Conservation (phyloP, 2,797 vertebrate genomes). For the Schizopygopsis malacanthus region DNA sequence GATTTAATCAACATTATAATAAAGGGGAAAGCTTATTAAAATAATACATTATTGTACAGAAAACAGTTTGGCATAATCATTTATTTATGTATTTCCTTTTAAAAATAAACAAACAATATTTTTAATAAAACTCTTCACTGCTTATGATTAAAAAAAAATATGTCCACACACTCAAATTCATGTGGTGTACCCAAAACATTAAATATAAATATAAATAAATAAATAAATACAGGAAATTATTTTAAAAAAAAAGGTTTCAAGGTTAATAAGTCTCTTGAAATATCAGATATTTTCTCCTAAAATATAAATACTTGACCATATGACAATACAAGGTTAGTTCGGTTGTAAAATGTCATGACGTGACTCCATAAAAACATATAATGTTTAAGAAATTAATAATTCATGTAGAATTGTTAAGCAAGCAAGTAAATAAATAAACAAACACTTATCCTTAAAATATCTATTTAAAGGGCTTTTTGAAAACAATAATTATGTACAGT, state of each 20-base stretch:
- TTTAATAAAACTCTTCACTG: neutral
- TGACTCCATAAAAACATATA: neutral
- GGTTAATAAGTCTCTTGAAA: neutral
- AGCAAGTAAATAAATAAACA: too few species aligned
- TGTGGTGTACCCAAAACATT: neutral
- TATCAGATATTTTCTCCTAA: neutral
- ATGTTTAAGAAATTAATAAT: neutral
- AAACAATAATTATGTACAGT: too few species aligned
- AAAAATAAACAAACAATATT: neutral
- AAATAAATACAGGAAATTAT: neutral
- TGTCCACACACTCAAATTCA: neutral
- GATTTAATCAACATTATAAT: neutral
- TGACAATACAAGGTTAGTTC: neutral
- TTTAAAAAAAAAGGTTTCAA: neutral
- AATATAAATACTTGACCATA: neutral
- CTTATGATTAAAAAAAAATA: neutral
- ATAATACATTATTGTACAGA: neutral
- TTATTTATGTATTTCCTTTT: neutral
- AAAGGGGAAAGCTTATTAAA: neutral
- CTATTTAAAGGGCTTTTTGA: too few species aligned
- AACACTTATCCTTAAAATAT: too few species aligned
- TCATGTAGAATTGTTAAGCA: neutral
- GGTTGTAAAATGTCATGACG: neutral
- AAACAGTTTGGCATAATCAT: neutral
- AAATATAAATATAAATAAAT: neutral